Conservation (phyloP, 2,888 invertebrate genomes). For the Tribolium freemani region DNA sequence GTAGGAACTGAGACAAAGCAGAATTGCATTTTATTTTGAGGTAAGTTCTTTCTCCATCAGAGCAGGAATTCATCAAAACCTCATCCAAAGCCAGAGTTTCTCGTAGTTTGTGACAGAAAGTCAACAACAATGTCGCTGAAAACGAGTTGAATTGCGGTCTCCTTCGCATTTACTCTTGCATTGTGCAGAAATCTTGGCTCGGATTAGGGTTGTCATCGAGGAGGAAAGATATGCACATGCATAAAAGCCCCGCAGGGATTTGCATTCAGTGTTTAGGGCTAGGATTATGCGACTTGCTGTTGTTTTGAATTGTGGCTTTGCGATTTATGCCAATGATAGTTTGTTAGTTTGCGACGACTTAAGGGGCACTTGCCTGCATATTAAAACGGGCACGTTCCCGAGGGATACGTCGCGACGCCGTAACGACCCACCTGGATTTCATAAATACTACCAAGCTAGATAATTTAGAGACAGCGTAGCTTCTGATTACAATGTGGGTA, state of each 20-base stretch:
- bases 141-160: background rate
- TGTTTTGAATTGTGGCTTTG: slow-evolving; percentile 37
- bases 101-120: background rate
- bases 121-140: background rate
- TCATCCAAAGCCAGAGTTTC: too few relatives aligned
- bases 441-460: slow-evolving; percentile 21
- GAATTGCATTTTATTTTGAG: too few relatives aligned
- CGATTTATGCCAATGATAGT: slow-evolving; percentile 41
- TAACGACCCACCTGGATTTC: slow-evolving; percentile 34
- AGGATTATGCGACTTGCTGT: slow-evolving; percentile 31
- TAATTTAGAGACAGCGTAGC: slow-evolving; percentile 15
- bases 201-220: slow-evolving; percentile 2
- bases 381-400: slow-evolving; percentile 49
- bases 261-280: slow-evolving; percentile 2
- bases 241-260: slow-evolving; percentile 25
- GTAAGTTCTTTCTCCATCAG: too few relatives aligned
- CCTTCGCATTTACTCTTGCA: background rate
- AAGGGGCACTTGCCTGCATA: slow-evolving; percentile 47
- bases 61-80: too few relatives aligned
- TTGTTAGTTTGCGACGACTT: slow-evolving; percentile 37
- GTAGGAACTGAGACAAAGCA: too few relatives aligned
- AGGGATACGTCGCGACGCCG: slow-evolving; percentile 36
- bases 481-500: slow-evolving; percentile 6
- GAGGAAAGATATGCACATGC: slow-evolving; percentile 26
- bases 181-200: background rate